Base-by-base conservation (phyloP, 1,140 invertebrate genomes). In the Microplitis demolitor region DNA sequence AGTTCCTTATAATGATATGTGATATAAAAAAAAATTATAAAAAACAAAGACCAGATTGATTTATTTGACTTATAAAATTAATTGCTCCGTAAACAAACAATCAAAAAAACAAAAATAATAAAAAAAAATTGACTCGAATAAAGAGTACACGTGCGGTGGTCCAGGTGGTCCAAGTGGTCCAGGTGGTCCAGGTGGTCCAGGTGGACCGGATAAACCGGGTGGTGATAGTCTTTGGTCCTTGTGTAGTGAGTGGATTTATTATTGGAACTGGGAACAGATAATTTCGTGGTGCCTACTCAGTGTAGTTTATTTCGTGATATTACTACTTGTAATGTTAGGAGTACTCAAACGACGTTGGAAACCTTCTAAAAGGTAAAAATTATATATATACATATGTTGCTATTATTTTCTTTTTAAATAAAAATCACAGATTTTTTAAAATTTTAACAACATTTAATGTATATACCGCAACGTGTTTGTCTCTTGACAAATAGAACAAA, bases 271-370 rank as follows among this genome's bases (percentile, higher is more conserved):
- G 69, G 50, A 56, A 35, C 66, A 33, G 6, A 53, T 13, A 35
- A 33, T 56, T 13, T 56, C 16, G 5, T 69, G 34, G 67, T 69
- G 45, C 37, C 54, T 60, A 3, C 39, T 45, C 5, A 45, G 14
- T 54, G 61, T 14, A 16, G 53, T 51, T 50, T 16, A 50, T 71
- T 64, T 54, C 58, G 62, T 16, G 69, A 60, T 33, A 64, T 54
- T 54, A 33, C 24, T 24, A 24, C 24, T 71, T 34, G 16, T 64
- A 33, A 39, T 71, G 83, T 77, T 85, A 72, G 83, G 83, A 75
- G 82, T 85, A 58, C 76, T 85, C 24, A 85, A 85, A 76, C 82
- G 83, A 75, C 83, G 83, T 74, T 85, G 83, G 83, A 85, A 85
- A 78, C 83, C 83, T 73, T 83, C 82, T 51, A 85, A 84, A 80